Base-by-base conservation (phyloP, 2,888 invertebrate genomes). In the Trissolcus brochymenae region DNA sequence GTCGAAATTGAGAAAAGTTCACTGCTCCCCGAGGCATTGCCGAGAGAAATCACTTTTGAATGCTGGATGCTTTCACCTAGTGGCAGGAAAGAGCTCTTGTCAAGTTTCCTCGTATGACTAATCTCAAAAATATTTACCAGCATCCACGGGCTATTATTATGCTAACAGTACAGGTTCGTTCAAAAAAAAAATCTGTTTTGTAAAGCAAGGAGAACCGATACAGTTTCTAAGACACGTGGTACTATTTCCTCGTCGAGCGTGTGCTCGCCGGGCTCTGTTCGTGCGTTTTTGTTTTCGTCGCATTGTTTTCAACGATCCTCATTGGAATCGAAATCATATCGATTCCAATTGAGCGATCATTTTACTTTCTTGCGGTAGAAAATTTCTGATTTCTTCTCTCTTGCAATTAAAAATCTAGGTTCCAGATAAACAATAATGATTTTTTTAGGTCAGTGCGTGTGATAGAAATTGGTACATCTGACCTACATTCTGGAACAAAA, bases 21-120 rank as follows among this genome's bases (percentile, higher is more conserved):
- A 75, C 49, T 75, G 68, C 75, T 68, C 75, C 29, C 50, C 50
- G 25, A 74, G 57, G 68, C 41, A 55, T 59, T 41, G 55, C 17
- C 41, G 53, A 59, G 75, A 75, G 68, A 75, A 68, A 75, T 68
- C 59, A 75, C 75, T 75, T 75, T 75, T 75, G 54, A 68, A 75
- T 50, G 43, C 43, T 16, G 56, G 68, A 55, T 62, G 75, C 75
- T 75, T 75, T 68, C 68, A 68, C 75, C 64, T 40, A 19, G 65
- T 57, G 41, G 53, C 66, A 68, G 70, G 21, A 53, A 64, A 65
- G 53, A 72, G 19, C 61, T 73, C 71, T 46, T 46, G 66, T 66
- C 61, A 66, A 56, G 73, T 66, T 61, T 61, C 61, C 61, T 61
- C 60, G 57, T 73, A 35, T 73, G 73, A 73, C 73, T 73, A 66